Conservation (phyloP, 2,797 vertebrate genomes). For the Gymnoscopelus braueri region DNA sequence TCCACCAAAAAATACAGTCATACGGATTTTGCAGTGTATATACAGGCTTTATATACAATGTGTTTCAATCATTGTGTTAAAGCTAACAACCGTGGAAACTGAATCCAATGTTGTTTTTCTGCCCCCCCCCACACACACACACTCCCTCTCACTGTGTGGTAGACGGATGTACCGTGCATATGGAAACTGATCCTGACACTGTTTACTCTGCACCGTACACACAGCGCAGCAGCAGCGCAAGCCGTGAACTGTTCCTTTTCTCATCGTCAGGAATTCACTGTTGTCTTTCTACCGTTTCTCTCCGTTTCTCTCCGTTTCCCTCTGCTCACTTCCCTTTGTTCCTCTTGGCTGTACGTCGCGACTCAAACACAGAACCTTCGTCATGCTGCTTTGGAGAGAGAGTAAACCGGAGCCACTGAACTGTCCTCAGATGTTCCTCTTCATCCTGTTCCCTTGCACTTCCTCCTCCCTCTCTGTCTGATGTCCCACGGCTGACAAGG, state of each 20-base stretch:
- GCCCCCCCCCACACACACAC: neutral
- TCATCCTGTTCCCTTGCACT: neutral
- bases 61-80: no score
- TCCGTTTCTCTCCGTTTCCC: slow-evolving; percentile 16
- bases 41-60: no score
- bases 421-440: neutral
- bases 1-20: no score
- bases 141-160: neutral
- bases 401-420: neutral
- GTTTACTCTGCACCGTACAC: slow-evolving; percentile 24
- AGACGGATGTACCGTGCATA: slow-evolving; percentile 16
- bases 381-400: neutral
- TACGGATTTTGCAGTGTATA: no score
- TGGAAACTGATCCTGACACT: slow-evolving; percentile 24
- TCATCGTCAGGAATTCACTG: neutral
- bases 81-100: no score
- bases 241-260: slow-evolving; percentile 1
- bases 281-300: neutral
- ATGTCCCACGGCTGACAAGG: slow-evolving; percentile 29
- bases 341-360: no score
- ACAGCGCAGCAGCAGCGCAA: slow-evolving; percentile 17
- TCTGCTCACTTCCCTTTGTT: neutral
- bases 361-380: neutral
- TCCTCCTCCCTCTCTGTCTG: neutral
- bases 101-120: slow-evolving; percentile 19